A percentile compares a stretch with the other conserved stretches of the same genome.
Evolutionary conservation across 2,888 invertebrate species (phyloP).

Genomic region (Schrankia costaestrigalis): DNA sequence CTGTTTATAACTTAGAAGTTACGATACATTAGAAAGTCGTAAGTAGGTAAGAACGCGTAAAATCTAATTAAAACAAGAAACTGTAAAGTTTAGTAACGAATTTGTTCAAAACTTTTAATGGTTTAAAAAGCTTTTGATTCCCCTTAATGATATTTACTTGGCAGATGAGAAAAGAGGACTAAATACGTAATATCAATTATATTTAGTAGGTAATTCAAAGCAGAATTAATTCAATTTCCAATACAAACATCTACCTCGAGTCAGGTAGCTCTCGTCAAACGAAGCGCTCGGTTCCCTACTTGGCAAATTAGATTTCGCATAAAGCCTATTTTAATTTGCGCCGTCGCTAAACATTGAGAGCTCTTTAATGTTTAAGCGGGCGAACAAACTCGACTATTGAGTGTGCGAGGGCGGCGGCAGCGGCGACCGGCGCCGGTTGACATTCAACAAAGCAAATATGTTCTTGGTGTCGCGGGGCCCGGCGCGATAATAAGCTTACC

Average conservation of each 20-base stretch:
- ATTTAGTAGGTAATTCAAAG: constrained; percentile 54
- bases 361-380: constrained; percentile 76
- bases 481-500: constrained; percentile 73
- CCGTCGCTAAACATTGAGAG: constrained; percentile 72
- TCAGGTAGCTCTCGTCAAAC: constrained; percentile 60
- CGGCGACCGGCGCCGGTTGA: constrained; percentile 55
- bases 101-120: constrained; percentile 19
- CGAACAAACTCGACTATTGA: constrained; percentile 49
- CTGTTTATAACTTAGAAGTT: too few species aligned
- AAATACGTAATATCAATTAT: constrained; percentile 43
- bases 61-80: constrained; percentile 12
- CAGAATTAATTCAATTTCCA: constrained; percentile 74
- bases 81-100: constrained; percentile 5
- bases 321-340: constrained; percentile 80
- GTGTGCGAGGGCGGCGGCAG: constrained; percentile 42
- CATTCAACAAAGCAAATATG: constrained; percentile 74
- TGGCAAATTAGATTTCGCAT: constrained; percentile 78
- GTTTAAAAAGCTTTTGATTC: constrained; percentile 31
- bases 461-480: constrained; percentile 50
- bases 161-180: constrained; percentile 27
- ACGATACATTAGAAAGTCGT: too few species aligned
- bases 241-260: constrained; percentile 67
- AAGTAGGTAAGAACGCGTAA: too few species aligned
- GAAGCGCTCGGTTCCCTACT: constrained; percentile 61
- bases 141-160: constrained; percentile 32